phyloP scores from a whole-genome alignment of 2,797 vertebrate species.

The Tragopan temminckii region DNA sequence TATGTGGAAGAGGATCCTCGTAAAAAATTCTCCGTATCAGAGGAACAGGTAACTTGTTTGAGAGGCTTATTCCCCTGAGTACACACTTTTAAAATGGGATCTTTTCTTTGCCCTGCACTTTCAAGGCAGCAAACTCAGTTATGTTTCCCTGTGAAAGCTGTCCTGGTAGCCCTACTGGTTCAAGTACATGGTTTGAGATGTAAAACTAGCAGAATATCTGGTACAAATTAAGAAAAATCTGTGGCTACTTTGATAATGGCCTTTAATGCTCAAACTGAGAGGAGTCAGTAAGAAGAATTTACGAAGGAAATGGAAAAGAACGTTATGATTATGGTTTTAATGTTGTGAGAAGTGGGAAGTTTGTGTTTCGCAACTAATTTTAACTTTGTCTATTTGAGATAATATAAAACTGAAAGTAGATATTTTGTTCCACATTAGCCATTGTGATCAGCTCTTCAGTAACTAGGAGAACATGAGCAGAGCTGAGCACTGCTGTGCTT shows the following conservation, averaged over 20 bases:
- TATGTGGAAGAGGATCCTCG: background rate
- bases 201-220: background rate
- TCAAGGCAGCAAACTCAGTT: background rate
- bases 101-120: background rate
- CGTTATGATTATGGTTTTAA: background rate
- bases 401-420: background rate
- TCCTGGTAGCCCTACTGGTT: background rate
- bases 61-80: too few relatives aligned
- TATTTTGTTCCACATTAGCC: rapidly evolving
- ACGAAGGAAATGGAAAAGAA: background rate
- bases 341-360: background rate
- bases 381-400: background rate
- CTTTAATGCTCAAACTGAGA: background rate
- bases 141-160: background rate
- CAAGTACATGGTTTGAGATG: background rate
- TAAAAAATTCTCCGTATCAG: background rate
- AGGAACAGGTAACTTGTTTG: background rate
- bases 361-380: background rate
- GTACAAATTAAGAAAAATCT: background rate
- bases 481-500: background rate
- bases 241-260: background rate
- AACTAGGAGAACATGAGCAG: background rate
- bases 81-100: background rate
- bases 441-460: background rate
- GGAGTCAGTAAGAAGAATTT: background rate